Conservation (phyloP, 2,888 invertebrate species). For the Brenthis daphne region DNA sequence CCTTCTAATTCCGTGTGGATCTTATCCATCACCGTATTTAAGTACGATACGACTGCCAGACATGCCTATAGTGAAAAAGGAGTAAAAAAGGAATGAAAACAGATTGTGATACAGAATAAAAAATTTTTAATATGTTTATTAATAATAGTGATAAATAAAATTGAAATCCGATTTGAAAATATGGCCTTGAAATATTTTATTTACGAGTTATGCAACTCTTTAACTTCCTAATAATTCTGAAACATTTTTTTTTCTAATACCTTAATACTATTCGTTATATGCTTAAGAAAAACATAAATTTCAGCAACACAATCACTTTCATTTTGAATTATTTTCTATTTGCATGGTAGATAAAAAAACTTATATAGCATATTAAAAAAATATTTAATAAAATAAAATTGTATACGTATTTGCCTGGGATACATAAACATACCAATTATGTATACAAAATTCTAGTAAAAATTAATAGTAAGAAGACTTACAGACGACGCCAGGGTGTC, state of each 20-base stretch:
- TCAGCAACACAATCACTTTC: no score
- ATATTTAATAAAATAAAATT: not conserved
- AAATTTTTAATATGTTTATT: not conserved
- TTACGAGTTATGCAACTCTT: no score
- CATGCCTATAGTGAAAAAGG: conserved; percentile 85
- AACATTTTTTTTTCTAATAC: no score
- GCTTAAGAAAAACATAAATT: no score
- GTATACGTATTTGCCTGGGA: not conserved
- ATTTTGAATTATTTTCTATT: no score
- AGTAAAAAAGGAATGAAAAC: conserved; percentile 2
- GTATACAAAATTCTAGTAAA: no score
- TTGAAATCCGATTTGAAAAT: no score
- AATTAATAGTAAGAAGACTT: conserved; percentile 51
- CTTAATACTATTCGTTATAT: no score
- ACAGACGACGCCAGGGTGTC: conserved; percentile 93
- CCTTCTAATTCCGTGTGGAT: conserved; percentile 94
- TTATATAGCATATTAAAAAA: not conserved
- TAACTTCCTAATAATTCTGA: no score
- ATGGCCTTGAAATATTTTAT: not conserved
- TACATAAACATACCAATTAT: not conserved
- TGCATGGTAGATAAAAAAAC: not conserved
- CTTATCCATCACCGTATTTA: conserved; percentile 88
- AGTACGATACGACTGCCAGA: conserved; percentile 90
- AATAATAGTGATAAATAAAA: no score
- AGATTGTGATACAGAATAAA: not conserved